Base-by-base conservation (phyloP, 2,888 invertebrate species). In the Drosophila sordidapex region DNA sequence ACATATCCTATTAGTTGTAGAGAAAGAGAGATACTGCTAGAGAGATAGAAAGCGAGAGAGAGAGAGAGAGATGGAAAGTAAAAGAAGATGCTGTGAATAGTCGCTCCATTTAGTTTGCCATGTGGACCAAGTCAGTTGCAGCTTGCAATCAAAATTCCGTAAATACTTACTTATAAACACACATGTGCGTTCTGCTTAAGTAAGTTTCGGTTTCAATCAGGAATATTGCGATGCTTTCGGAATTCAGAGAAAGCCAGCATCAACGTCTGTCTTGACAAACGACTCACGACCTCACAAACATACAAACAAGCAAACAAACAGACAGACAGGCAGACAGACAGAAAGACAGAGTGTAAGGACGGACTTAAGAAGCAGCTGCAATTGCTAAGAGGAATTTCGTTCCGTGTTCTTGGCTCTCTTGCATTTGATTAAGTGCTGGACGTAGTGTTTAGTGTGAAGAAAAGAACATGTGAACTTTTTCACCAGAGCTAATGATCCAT, bases 381-480 rank as follows among this genome's bases (percentile, higher is more conserved):
- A 25, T 46, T 46, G 46, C 4, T 46, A 4, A 15, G 15, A 15
- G 8, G 25, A 25, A 46, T 46, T 46, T 15, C 15, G 25, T 15
- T 8, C 15, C 25, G 4, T 25, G 1, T 8, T 46, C 13, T 52
- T 60, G 71, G 43, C 51, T 59, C 54, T 66, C 58, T 70, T 84
- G 82, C 81, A 87, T 84, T 85, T 85, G 84, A 85, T 85, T 85
- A 84, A 85, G 85, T 87, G 84, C 82, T 85, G 84, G 84, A 82
- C 84, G 65, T 75, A 64, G 84, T 73, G 72, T 63, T 83, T 87
- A 65, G 84, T 76, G 83, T 61, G 65, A 70, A 71, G 74, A 74
- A 70, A 65, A 21, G 68, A 79, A 74, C 83, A 83, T 85, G 85
- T 83, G 85, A 87, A 81, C 85, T 87, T 85, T 83, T 87, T 83